Base-by-base conservation (phyloP, 2,888 invertebrate species). In the Agrochola macilenta region DNA sequence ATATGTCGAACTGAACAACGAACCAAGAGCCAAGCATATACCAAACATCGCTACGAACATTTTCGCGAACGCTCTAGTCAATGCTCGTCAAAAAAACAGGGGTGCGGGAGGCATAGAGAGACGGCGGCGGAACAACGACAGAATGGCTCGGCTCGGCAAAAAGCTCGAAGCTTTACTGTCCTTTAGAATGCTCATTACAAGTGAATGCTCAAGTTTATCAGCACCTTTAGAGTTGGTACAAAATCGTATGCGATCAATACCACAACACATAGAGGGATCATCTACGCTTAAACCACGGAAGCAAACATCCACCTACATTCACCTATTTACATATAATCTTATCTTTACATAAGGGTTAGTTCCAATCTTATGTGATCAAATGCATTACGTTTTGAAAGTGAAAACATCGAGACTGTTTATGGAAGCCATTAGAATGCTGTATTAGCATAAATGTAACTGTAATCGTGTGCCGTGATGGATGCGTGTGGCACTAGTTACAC, bases 381-480 rank as follows among this genome's bases (percentile, higher is more conserved):
- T 79, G 78, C 81, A 87, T 92, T 90, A 90, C 88, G 89, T 86
- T 91, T 88, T 88, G 91, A 93, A 93, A 93, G 93, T 91, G 92
- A 92, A 92, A 91, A 89, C 88, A 54, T 26, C n/a, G 35, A 8
- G 49, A 71, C 84, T 89, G 79, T 87, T 87, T 89, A 91, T 90
- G 86, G 87, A 90, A 89, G 89, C 88, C 80, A 85, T 83, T 82
- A 86, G 77, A 83, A 81, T 78, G 52, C 60, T 30, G 17, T 63
- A 91, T 91, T 90, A 88, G 84, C 91, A 91, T 92, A 90, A 89
- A 89, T 88, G 86, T 88, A 89, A 88, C 73, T 74, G 86, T 84
- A 81, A 89, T 91, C 82, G 79, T 70, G 26, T 79, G 35, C 80
- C 35, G 79, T 76, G 81, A 81, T 81, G 69, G 46, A 58, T 63